Evolutionary conservation across 2,113 vertebrate species (phyloP).

Genomic region (Cheirogaleus medius): DNA sequence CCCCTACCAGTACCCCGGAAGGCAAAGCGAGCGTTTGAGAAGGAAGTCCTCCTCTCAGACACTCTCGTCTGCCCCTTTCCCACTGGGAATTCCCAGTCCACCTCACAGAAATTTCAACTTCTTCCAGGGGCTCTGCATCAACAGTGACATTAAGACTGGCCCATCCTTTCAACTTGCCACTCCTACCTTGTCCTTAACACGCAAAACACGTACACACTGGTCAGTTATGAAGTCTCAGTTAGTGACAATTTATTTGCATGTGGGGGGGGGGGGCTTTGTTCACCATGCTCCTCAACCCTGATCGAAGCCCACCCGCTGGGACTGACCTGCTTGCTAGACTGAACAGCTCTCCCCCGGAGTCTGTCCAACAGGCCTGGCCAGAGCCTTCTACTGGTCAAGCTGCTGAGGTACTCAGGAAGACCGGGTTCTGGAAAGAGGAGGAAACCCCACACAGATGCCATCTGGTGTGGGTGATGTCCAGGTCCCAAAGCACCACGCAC

Average conservation of each 20-base stretch:
- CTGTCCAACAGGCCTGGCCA: background rate
- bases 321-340: background rate
- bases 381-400: background rate
- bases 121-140: background rate
- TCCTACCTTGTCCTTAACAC: background rate
- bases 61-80: background rate
- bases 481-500: background rate
- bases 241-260: background rate
- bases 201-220: background rate
- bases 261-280: background rate
- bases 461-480: fast-evolving
- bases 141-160: background rate
- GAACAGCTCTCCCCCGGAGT: background rate
- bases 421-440: background rate
- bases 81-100: background rate
- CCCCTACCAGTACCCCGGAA: background rate
- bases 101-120: background rate
- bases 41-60: background rate
- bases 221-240: background rate
- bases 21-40: background rate
- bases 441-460: too few relatives aligned
- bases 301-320: background rate
- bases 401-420: background rate
- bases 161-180: background rate
- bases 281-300: background rate